These are phyloP conservation scores for Astropecten irregularis DNA, from an alignment of 53 echinoderm and acorn worm species.

Conservation along the genomic window DNA sequence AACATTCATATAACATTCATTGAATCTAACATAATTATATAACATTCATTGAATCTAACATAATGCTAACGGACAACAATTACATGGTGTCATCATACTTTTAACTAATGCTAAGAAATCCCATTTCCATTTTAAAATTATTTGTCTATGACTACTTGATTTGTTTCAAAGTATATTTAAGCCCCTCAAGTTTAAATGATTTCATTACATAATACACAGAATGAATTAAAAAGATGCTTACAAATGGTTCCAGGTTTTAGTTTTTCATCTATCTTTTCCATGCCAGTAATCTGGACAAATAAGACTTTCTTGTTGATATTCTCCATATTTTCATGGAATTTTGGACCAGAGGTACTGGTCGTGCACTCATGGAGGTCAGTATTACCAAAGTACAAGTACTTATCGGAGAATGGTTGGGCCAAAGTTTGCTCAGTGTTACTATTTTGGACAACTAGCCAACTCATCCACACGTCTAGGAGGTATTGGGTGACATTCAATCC, in stretches of 20 bases:
- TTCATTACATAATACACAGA: slow-evolving; percentile 16
- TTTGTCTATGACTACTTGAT: too few relatives aligned
- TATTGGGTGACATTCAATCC: neutral
- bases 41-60: too few relatives aligned
- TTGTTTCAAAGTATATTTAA: too few relatives aligned
- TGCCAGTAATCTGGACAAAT: neutral
- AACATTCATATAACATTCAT: too few relatives aligned
- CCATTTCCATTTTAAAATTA: too few relatives aligned
- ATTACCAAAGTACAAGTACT: neutral
- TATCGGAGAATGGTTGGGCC: neutral
- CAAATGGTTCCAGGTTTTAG: neutral
- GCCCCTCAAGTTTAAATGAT: neutral
- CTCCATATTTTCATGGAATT: neutral
- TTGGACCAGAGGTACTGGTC: neutral
- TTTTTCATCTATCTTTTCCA: neutral
- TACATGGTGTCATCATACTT: too few relatives aligned
- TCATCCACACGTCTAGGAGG: too few relatives aligned
- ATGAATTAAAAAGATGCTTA: neutral
- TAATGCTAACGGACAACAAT: too few relatives aligned
- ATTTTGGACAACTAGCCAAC: neutral
- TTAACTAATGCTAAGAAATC: too few relatives aligned
- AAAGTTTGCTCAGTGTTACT: neutral
- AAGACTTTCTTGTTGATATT: neutral
- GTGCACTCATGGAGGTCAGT: neutral
- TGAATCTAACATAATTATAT: too few relatives aligned